These are phyloP conservation scores for Luehdorfia chinensis DNA, from an alignment of 1,140 invertebrate genomes.

Conservation along the genomic window DNA sequence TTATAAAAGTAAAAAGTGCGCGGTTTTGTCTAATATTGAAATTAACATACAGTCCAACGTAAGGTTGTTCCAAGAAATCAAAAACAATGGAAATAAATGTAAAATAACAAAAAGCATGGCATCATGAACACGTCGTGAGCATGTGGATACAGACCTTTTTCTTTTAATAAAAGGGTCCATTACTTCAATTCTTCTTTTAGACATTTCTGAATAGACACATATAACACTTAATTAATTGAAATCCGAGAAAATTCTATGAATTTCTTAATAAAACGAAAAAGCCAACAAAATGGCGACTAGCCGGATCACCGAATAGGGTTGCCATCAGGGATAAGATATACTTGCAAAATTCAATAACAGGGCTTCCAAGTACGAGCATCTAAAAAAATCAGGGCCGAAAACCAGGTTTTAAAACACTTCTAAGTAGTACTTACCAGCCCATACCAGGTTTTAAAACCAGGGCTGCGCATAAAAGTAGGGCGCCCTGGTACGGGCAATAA, in stretches of 20 bases:
- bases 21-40: too few species aligned
- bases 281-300: slow-evolving; percentile 60
- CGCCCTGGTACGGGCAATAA: too few species aligned
- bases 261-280: slow-evolving; percentile 36
- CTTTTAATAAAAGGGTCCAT: slow-evolving; percentile 88
- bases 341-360: too few species aligned
- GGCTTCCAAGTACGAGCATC: too few species aligned
- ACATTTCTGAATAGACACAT: slow-evolving; percentile 78
- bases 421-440: neutral
- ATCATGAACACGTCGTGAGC: slow-evolving; percentile 23
- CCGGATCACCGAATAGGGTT: neutral
- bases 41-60: too few species aligned
- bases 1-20: too few species aligned
- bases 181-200: slow-evolving; percentile 89
- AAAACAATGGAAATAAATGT: slow-evolving; percentile 19
- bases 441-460: neutral
- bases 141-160: slow-evolving; percentile 79
- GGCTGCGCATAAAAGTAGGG: neutral
- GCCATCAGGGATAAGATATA: neutral
- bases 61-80: too few species aligned
- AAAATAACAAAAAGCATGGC: slow-evolving; percentile 29
- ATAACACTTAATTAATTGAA: slow-evolving; percentile 32
- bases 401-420: neutral
- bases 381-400: too few species aligned
- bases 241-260: slow-evolving; percentile 33